Evolutionary conservation across 1,140 invertebrate genomes (phyloP), one percentile per base, ranked within the genome.

Genomic region (Pectinophora gossypiella): DNA sequence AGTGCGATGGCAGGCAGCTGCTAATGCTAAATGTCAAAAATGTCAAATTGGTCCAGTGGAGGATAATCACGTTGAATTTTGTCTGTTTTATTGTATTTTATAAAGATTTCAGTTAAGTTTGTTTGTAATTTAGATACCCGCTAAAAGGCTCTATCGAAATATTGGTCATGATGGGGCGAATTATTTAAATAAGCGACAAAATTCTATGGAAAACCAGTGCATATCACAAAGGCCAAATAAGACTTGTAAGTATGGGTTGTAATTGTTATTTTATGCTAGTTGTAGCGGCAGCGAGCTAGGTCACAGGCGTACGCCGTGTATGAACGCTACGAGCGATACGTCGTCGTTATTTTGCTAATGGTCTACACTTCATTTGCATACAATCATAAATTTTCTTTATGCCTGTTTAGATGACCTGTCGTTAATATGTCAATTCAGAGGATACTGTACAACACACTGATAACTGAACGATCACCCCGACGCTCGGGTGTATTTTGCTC

Each of bases 341-440:
- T 53, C 50, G 60, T 68, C 61, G 69, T 77, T 74, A 77, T 76
- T 76, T 67, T 50, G 69, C 68, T 82, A 83, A 73, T 73, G 64
- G 65, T 72, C 65, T 64, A 53, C 54, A 64, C 76, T 75, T 76
- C 21, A 83, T 85, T 85, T 80, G 78, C 79, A 83, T 85, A 80
- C 75, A 82, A 80, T 83, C 48, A 56, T 65, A 50, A 40, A 16
- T 64, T 75, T 68, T 67, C 60, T 59, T 70, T 57, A 48, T 67
- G 75, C 66, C 66, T 76, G 64, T 32, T 3, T 32, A 9, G n/a
- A 32, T 32, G 27, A 32, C 27, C 27, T 32, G 27, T 32, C 9
- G 27, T 32, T 32, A 3, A 1, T 12, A n/a, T 32, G 7, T 32
- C 27, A 32, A 32, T 9, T 9, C 22, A 23, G 27, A 32, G 27